phyloP scores from a whole-genome alignment of 2,888 invertebrate species.

The Cremastinae sp. region DNA sequence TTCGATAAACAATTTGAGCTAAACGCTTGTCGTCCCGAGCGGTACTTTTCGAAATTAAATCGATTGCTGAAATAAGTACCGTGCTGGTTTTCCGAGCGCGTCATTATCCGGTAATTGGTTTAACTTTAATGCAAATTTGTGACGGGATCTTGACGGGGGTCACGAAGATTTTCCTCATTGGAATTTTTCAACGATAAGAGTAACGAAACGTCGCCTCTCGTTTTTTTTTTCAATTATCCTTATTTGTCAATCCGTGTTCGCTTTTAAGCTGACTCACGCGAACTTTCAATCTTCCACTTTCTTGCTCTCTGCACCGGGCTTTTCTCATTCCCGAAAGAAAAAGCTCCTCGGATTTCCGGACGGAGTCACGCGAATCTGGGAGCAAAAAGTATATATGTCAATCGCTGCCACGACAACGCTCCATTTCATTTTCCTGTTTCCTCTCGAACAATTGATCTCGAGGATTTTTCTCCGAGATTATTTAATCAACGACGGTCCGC shows the following conservation, averaged over 20 bases:
- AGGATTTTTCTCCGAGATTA: constrained; percentile 12
- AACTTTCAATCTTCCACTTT: constrained; percentile 39
- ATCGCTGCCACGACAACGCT: constrained; percentile 11
- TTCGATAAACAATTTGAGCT: constrained; percentile 12
- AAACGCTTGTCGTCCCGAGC: too few species aligned
- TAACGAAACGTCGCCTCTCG: constrained; percentile 22
- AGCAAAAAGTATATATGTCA: background rate
- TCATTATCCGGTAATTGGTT: too few species aligned
- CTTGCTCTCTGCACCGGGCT: background rate
- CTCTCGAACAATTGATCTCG: background rate
- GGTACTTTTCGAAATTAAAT: too few species aligned
- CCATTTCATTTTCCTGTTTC: constrained; percentile 25
- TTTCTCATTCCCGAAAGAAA: background rate
- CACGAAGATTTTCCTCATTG: constrained; percentile 63
- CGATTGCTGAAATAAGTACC: too few species aligned
- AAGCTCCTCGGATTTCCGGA: constrained; percentile 14
- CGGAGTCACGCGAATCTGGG: constrained; percentile 4
- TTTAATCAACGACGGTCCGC: constrained; percentile 46
- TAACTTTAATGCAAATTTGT: too few species aligned
- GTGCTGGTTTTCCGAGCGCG: background rate
- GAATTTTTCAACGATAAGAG: constrained; percentile 50
- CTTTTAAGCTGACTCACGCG: constrained; percentile 27
- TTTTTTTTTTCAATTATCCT: constrained; percentile 38
- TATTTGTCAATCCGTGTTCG: constrained; percentile 37
- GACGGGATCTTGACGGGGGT: constrained; percentile 62